Evolutionary conservation across 2,888 invertebrate genomes (phyloP).

Genomic region (Calameuta idolon): DNA sequence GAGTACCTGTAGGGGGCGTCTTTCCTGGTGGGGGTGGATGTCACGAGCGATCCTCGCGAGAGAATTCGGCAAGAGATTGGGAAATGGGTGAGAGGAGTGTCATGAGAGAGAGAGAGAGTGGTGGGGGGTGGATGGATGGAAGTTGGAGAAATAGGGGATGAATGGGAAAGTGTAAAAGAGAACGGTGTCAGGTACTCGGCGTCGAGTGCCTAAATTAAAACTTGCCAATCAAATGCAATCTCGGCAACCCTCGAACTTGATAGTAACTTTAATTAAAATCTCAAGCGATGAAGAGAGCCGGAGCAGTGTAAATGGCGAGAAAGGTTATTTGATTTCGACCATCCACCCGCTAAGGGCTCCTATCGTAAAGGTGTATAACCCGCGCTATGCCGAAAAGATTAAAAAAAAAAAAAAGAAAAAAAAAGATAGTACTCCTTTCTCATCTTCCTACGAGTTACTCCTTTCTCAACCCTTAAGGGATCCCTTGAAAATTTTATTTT

Average conservation of each 20-base stretch:
- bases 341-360: background rate
- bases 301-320: background rate
- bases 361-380: background rate
- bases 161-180: slow-evolving; percentile 32
- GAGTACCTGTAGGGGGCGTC: slow-evolving; percentile 35
- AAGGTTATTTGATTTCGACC: background rate
- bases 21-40: slow-evolving; percentile 19
- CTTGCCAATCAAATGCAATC: slow-evolving; percentile 50
- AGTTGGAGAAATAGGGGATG: slow-evolving; percentile 11
- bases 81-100: slow-evolving; percentile 18
- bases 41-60: slow-evolving; percentile 11
- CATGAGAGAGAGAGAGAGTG: slow-evolving; percentile 10
- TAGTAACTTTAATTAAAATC: slow-evolving; percentile 44
- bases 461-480: background rate
- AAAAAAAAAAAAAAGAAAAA: background rate
- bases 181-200: slow-evolving; percentile 24
- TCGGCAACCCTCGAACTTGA: slow-evolving; percentile 12
- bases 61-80: slow-evolving; percentile 15
- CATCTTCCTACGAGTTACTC: background rate
- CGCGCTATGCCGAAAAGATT: background rate
- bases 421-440: background rate
- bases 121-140: slow-evolving; percentile 21
- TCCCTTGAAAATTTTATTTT: background rate
- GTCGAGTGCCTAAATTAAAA: slow-evolving; percentile 45
- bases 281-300: background rate